Conservation (phyloP, 1,140 invertebrate genomes). For the Bombus picipes region DNA sequence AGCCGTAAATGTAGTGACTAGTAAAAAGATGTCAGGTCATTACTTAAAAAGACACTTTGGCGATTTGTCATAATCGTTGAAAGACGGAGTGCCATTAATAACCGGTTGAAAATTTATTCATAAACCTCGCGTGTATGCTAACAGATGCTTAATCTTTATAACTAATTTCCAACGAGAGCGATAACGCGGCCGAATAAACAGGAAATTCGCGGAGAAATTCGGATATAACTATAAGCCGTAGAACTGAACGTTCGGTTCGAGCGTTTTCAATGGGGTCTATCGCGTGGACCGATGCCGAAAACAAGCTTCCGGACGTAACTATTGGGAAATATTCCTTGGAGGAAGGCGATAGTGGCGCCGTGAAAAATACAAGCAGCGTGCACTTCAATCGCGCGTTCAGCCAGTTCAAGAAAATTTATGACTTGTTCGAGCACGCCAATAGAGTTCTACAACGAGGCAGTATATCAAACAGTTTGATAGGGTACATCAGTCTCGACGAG, state of each 20-base stretch:
- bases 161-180: background rate
- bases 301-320: background rate
- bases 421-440: conserved; percentile 34
- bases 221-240: background rate
- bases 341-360: background rate
- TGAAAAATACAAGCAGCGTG: conserved; percentile 25
- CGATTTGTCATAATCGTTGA: conserved; percentile 10
- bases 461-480: conserved; percentile 44
- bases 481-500: conserved; percentile 39
- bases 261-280: background rate
- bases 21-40: background rate
- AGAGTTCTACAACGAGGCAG: conserved; percentile 31
- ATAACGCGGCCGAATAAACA: background rate
- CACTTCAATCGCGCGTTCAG: background rate
- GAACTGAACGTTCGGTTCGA: background rate
- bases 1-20: background rate
- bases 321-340: conserved; percentile 5
- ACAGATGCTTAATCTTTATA: background rate
- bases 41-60: conserved; percentile 14
- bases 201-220: background rate
- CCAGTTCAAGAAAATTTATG: conserved; percentile 32
- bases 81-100: background rate
- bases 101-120: background rate
- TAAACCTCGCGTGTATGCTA: background rate
- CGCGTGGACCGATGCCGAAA: background rate